phyloP scores from a whole-genome alignment of 2,113 vertebrate genomes.

The Chionodraco myersi region DNA sequence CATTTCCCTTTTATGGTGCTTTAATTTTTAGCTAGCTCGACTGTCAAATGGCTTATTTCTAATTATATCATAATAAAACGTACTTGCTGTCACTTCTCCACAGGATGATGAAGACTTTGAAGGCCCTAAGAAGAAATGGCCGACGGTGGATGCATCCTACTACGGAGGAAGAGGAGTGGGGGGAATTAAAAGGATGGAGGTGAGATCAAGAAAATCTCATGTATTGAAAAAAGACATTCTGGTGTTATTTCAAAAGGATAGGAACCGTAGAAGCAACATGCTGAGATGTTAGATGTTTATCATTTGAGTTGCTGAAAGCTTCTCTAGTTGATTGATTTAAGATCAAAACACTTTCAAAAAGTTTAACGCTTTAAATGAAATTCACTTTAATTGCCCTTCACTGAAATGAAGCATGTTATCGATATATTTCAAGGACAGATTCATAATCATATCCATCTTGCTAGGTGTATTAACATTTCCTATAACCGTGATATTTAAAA shows the following conservation, averaged over 20 bases:
- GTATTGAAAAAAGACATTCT: neutral
- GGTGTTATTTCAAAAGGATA: neutral
- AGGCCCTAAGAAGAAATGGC: conserved; percentile 89
- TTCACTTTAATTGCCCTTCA: neutral
- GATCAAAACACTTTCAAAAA: neutral
- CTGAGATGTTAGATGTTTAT: neutral
- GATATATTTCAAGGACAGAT: neutral
- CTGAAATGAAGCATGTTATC: neutral
- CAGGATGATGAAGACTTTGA: conserved; percentile 91
- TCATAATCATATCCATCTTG: neutral
- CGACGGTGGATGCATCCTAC: conserved; percentile 95
- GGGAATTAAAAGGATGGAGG: conserved; percentile 99
- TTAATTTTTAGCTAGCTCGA: neutral
- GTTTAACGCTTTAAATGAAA: neutral
- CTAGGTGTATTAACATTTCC: too few species aligned
- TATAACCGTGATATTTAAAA: too few species aligned
- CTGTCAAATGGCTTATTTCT: neutral
- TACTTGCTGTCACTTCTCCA: conserved; percentile 24
- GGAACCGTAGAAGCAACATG: neutral
- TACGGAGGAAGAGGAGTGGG: conserved; percentile 97
- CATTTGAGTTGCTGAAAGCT: neutral
- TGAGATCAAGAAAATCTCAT: conserved; percentile 60
- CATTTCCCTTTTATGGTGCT: neutral
- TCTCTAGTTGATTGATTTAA: too few species aligned
- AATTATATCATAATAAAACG: neutral